phyloP scores from a whole-genome alignment of 2,113 vertebrate genomes.

The Platysternon megacephalum region DNA sequence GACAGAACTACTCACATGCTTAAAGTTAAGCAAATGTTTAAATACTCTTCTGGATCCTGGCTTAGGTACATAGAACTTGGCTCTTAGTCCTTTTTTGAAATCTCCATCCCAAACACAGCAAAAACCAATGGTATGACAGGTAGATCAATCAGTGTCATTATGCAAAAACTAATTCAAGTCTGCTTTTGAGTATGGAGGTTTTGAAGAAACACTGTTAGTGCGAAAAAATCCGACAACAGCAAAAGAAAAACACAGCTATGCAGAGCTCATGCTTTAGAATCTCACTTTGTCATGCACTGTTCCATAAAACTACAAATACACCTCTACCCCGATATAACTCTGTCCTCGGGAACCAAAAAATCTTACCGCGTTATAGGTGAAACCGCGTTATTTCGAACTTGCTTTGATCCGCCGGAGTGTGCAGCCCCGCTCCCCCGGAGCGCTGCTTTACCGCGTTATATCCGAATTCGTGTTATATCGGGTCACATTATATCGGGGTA shows the following conservation, averaged over 20 bases:
- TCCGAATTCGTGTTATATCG: too few relatives aligned
- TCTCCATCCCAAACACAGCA: neutral
- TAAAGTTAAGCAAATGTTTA: neutral
- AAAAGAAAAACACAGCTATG: neutral
- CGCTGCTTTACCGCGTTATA: too few relatives aligned
- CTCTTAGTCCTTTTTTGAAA: neutral
- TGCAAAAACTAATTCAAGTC: neutral
- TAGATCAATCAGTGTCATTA: neutral
- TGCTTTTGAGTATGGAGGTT: neutral
- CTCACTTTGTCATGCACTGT: neutral
- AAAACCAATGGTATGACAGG: rapidly evolving
- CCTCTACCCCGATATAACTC: too few relatives aligned
- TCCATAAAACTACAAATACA: neutral
- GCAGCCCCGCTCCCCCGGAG: too few relatives aligned
- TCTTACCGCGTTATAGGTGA: too few relatives aligned
- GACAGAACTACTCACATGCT: neutral
- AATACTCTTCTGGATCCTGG: neutral
- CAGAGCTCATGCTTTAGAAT: neutral
- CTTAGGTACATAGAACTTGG: neutral
- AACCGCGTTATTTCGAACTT: too few relatives aligned
- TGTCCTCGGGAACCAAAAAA: too few relatives aligned
- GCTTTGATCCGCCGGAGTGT: too few relatives aligned
- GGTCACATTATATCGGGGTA: too few relatives aligned
- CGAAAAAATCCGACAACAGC: neutral
- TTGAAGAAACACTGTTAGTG: neutral